Conservation (phyloP, 2,888 invertebrate genomes). For the Minunthozetes semirufus region DNA sequence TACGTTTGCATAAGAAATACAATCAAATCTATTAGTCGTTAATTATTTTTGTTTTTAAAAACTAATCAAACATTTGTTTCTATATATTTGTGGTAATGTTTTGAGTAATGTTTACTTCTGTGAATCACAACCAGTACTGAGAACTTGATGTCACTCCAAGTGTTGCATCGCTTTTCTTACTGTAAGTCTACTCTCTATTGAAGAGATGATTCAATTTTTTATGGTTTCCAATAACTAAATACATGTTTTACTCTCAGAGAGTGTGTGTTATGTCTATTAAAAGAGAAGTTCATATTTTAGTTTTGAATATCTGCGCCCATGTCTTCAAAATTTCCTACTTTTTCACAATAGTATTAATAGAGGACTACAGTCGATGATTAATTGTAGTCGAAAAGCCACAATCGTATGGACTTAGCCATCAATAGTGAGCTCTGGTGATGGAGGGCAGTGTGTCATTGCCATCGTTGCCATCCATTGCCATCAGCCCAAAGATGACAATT, state of each 20-base stretch:
- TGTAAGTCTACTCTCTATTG: conserved; percentile 1
- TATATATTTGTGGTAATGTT: neutral
- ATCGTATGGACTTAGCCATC: conserved; percentile 23
- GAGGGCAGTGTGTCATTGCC: conserved; percentile 33
- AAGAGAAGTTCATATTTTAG: conserved; percentile 8
- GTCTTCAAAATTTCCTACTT: neutral
- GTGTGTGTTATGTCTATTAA: conserved; percentile 18
- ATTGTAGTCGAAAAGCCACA: conserved; percentile 32
- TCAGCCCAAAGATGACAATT: conserved; percentile 19
- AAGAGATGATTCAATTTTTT: conserved; percentile 25
- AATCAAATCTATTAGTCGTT: neutral
- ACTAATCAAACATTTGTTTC: neutral
- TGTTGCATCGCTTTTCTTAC: conserved; percentile 29
- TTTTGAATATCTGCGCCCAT: conserved; percentile 1
- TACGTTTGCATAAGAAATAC: neutral
- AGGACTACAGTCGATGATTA: conserved; percentile 17
- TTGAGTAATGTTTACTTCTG: neutral
- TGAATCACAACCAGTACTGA: too few relatives aligned
- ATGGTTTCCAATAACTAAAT: conserved; percentile 17
- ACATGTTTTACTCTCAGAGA: neutral
- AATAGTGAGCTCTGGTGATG: conserved; percentile 2
- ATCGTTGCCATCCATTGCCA: neutral
- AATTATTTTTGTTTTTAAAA: neutral
- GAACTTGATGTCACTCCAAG: conserved; percentile 31
- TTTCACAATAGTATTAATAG: conserved; percentile 6